Conservation (phyloP, 2,113 vertebrate genomes). For the Struthio camelus region DNA sequence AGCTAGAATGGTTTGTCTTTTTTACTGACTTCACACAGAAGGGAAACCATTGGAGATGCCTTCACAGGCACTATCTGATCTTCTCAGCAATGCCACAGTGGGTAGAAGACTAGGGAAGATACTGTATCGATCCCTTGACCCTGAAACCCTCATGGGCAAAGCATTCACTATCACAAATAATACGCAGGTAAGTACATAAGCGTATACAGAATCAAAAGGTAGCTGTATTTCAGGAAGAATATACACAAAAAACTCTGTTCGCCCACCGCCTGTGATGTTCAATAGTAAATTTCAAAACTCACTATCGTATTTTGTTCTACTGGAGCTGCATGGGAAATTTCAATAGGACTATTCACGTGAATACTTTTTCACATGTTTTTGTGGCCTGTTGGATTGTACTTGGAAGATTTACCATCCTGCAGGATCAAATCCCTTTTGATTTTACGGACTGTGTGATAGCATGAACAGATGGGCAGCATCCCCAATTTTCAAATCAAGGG, state of each 20-base stretch:
- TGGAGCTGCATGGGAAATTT: neutral
- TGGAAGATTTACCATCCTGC: neutral
- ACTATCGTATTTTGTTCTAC: neutral
- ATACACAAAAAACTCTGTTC: neutral
- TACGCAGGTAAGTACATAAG: neutral
- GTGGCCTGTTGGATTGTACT: neutral
- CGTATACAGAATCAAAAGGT: neutral
- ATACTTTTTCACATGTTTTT: neutral
- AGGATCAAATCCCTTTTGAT: neutral
- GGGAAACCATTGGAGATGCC: neutral
- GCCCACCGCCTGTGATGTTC: neutral
- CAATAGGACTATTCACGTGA: neutral
- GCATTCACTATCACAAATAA: neutral
- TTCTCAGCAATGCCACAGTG: neutral
- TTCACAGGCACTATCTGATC: neutral
- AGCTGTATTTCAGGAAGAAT: neutral
- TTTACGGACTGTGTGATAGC: neutral
- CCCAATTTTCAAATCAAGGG: neutral
- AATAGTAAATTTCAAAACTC: neutral
- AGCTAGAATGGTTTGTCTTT: conserved; percentile 2
- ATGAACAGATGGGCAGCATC: neutral
- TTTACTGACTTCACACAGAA: neutral
- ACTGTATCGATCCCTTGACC: neutral
- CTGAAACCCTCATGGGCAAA: neutral
- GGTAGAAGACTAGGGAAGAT: neutral